Evolutionary conservation across 2,113 vertebrate genomes (phyloP), one percentile per base, ranked within the genome.

Genomic region (Stictonetta naevosa): DNA sequence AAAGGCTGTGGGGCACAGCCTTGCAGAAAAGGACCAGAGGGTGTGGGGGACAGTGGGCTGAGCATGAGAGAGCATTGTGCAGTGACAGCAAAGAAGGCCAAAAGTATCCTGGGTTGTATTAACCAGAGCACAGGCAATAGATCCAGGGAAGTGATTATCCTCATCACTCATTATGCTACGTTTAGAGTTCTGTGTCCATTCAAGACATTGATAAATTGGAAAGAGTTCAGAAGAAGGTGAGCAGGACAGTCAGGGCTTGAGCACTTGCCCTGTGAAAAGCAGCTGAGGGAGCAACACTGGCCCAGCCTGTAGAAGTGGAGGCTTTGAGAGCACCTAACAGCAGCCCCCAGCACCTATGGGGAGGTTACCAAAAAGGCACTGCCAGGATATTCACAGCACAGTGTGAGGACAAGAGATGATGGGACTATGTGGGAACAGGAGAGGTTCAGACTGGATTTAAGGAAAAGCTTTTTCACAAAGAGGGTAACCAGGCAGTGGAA

Each of bases 291-390:
- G 10, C 22, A 77, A 55, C 22, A 40, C 29, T 60, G 33, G 5
- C 21, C 84, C 23, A 78, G 33, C 10, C 12, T 67, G 36, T 15
- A 74, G 18, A 82, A 53, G 21, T 55, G 19, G 21, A 8, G 50
- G 4, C 7, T 82, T 87, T 6, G 3, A 19, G 33, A 78, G 21
- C 14, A 64, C 2, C 16, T 29, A 52, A 29, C 17, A 72, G 34
- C 19, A 68, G 2, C 3, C 1, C 3, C 3, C 28, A 59, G 8
- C 8, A 33, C 3, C 10, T 38, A 1, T 7, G 3, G 8, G 14
- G 2, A 53, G 9, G 10, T 60, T 56, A 44, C 2, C 1, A 73
- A 76, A 78, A 11, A 46, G 2, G 2, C 28, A 53, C 14, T 63
- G 34, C 10, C 53, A 46, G 36, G 7, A 3, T 38, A 8, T 40